Base-by-base conservation (phyloP, 2,888 invertebrate species). In the Blastobasis adustella region DNA sequence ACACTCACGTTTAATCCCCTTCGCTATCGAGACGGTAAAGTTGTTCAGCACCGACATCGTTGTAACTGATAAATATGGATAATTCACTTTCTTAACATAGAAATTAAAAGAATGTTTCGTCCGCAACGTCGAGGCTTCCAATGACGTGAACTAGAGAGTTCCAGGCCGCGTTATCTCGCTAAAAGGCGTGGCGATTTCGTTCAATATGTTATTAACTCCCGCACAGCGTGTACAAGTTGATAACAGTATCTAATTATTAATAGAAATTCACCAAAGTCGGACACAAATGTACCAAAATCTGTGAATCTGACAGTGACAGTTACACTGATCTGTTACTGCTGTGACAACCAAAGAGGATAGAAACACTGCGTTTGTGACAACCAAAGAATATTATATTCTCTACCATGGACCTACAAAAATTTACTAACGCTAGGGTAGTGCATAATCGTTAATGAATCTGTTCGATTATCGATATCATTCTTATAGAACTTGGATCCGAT, bases 41-140 rank as follows among this genome's bases (percentile, higher is more conserved):
- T 86, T 87, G 59, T 85, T 87, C 40, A 87, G 58, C 62, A 83
- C 77, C 56, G 86, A 86, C 85, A 86, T 87, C 48, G 54, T 53
- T 51, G 51, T 53, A 59, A 49, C 51, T 57, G 23, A 23, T 23
- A 23, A 23, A 23, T 23, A 23, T 23, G 23, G 23, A 23, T 23
- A 23, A 23, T 23, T 23, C 23, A 23, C 23, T 23, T 23, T 23
- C 23, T 23, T 23, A 23, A 23, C 23, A 23, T 23, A 23, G 23
- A 23, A 23, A 23, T 23, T 44, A 41, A 45, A 50, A 10, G 36
- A 44, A 42, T 10, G 9, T 36, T 10, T 45, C 45, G 48, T 54
- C 9, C 6, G 38, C 37, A 7, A 7, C 6, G 44, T 45, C 5
- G n/a, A 10, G 37, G 10, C n/a, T 38, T 23, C 23, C 23, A 54